Conservation (phyloP, 2,113 vertebrate genomes). For the Ginglymostoma cirratum region DNA sequence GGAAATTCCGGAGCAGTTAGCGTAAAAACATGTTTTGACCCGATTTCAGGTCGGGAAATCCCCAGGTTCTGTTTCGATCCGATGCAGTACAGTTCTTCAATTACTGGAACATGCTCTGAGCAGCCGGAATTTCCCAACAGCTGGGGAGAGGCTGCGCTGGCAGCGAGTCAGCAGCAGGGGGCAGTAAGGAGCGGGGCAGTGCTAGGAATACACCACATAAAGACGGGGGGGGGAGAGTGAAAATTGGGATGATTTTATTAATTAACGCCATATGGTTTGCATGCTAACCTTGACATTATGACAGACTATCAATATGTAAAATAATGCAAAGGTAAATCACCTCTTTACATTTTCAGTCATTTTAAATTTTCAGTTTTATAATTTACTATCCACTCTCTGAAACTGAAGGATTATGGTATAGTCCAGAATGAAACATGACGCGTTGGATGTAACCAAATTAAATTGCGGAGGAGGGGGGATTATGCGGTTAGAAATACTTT, state of each 20-base stretch:
- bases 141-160: neutral
- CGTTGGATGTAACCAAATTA: neutral
- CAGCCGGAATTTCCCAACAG: neutral
- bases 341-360: neutral
- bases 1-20: neutral
- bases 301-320: fast-evolving
- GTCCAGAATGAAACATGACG: neutral
- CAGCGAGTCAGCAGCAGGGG: neutral
- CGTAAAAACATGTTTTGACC: neutral
- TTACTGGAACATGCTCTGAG: neutral
- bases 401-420: neutral
- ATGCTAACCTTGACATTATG: neutral
- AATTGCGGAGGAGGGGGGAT: neutral
- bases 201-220: neutral
- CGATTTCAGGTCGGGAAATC: neutral
- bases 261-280: neutral
- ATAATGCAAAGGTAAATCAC: neutral
- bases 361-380: neutral
- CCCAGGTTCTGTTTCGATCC: neutral
- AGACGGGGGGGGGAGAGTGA: neutral
- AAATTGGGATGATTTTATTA: neutral
- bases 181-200: neutral
- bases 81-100: neutral
- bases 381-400: neutral
- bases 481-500: no score